These are phyloP conservation scores for Lates calcarifer DNA, from an alignment of 2,113 vertebrate species.

Conservation along the genomic window DNA sequence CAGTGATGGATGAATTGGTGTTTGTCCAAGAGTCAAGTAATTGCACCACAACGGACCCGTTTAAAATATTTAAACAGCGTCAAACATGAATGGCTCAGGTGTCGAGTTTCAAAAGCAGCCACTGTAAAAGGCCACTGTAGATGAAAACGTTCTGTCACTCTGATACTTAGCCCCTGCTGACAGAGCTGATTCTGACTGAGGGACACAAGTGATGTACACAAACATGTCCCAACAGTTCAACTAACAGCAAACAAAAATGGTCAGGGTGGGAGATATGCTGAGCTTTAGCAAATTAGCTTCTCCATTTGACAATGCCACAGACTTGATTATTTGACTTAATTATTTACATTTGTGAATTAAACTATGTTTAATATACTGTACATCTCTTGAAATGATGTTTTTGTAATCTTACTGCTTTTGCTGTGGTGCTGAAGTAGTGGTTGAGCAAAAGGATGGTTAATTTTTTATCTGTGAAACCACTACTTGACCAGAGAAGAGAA, in stretches of 20 bases:
- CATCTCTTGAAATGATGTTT: background rate
- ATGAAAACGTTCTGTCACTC: constrained; percentile 55
- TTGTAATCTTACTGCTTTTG: constrained; percentile 1
- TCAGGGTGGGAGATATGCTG: constrained; percentile 12
- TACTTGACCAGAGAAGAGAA: constrained; percentile 4
- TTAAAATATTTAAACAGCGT: constrained; percentile 86
- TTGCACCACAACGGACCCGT: constrained; percentile 76
- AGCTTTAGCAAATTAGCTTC: constrained; percentile 14
- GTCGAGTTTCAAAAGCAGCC: constrained; percentile 80
- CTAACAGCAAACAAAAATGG: constrained; percentile 34
- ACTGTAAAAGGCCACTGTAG: constrained; percentile 42
- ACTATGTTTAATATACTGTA: background rate
- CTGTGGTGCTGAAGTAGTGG: background rate
- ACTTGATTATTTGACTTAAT: background rate
- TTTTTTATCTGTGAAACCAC: background rate
- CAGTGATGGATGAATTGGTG: constrained; percentile 75
- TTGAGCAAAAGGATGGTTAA: background rate
- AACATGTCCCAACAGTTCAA: constrained; percentile 49
- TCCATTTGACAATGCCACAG: background rate
- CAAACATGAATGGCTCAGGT: constrained; percentile 69
- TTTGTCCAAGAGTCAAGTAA: constrained; percentile 81
- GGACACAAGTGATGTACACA: constrained; percentile 8
- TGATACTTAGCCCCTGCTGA: constrained; percentile 46
- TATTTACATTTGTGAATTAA: background rate
- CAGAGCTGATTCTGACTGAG: constrained; percentile 43